Evolutionary conservation across 1,140 invertebrate species (phyloP), one percentile per base, ranked within the genome.

Genomic region (Caligus rogercresseyi): DNA sequence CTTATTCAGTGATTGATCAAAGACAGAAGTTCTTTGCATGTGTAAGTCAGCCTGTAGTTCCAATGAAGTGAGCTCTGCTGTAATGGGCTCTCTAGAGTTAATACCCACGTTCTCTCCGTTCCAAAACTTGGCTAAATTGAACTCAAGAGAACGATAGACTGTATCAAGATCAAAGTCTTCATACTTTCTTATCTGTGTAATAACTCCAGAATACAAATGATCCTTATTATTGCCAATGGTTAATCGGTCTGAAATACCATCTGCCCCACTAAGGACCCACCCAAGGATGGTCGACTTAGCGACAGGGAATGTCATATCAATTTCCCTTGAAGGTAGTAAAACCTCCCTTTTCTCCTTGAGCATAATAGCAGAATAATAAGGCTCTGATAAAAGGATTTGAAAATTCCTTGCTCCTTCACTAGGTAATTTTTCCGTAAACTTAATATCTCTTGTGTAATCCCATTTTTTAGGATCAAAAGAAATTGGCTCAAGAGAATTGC

Each of bases 251-350:
- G n/a, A 43, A 43, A 43, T 43, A 7, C 31, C 31, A 43, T 43
- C n/a, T 43, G 54, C 54, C 16, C 54, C 54, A 2, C 54, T 3
- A 20, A 56, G 54, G n/a, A 56, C 24, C 54, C 54, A 56, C 3
- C 54, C 54, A 20, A 56, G 14, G 11, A 21, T 56, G 14, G 54
- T 56, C 11, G 24, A 25, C 24, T 56, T 56, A 21, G 54, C 54
- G 11, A 25, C 20, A 20, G 54, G 54, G 11, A 56, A 56, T n/a
- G 20, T 21, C 3, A 56, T 13, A 2, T 56, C 54, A 3, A n/a
- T 43, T 43, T 43, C 31, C 7, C 31, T n/a, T 11, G 31, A 43
- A 43, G 31, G 31, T 11, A 43, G 31, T 43, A 25, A 25, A 2
- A 25, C 16, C 3, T 20, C 14, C 3, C 20, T 3, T 21, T 56